Base-by-base conservation (phyloP, 1,140 invertebrate species). In the Drosophila teissieri region DNA sequence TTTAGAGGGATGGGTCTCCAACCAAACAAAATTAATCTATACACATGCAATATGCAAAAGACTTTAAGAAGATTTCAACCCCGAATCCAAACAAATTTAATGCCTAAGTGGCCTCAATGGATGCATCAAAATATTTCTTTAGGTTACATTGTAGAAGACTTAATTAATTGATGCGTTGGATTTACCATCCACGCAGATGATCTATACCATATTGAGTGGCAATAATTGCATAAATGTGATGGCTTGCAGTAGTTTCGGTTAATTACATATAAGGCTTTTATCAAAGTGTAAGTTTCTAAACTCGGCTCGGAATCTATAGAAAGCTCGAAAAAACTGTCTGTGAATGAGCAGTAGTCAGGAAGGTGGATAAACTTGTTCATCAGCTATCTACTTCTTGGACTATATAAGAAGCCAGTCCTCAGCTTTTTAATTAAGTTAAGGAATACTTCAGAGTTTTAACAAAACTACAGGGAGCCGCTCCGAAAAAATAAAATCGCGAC, bases 391-490 rank as follows among this genome's bases (percentile, higher is more conserved):
- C 2, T 8, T 42, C 40, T 15, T 49, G 8, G 34, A 36, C 44
- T 46, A 73, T 58, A 73, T 62, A 67, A 63, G 39, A 51, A 57
- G 7, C 40, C 7, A 15, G 40, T 42, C 7, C 7, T 42, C n/a
- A 3, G n/a, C 73, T 56, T 78, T 85, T 65, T 78, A 69, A 81
- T 86, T 65, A 70, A 86, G 60, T n/a, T n/a, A n/a, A n/a, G n/a
- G n/a, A n/a, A n/a, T n/a, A n/a, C n/a, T n/a, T n/a, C n/a, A 46
- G 65, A 42, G 63, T 67, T 60, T 65, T 57, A 56, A 42, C 49
- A 15, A 19, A 68, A 44, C 31, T 22, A 24, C 27, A 12, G 40
- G 6, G 17, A 37, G 22, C 19, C 31, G 5, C 7, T 14, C 19
- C 27, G 42, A 62, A 36, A 68, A 37, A 27, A 11, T 27, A n/a